These are phyloP conservation scores for Cephalotes varians DNA, from an alignment of 2,888 invertebrate species.

Conservation along the genomic window DNA sequence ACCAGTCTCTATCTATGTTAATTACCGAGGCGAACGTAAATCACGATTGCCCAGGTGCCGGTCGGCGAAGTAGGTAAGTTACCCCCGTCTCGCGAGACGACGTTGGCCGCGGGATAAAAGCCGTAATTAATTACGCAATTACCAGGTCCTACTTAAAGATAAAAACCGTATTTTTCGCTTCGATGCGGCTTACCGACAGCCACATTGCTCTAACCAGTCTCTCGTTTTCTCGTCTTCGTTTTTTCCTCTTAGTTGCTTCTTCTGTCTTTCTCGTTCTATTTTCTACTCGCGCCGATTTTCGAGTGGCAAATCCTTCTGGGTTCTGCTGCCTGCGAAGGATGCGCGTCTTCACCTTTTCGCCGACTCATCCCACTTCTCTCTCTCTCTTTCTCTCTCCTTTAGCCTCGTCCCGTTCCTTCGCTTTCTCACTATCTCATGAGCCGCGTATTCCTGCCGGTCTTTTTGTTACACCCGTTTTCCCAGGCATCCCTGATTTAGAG, in stretches of 20 bases:
- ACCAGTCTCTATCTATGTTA: constrained; percentile 79
- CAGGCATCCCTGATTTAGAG: constrained; percentile 76
- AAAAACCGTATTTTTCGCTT: constrained; percentile 81
- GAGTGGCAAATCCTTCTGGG: constrained; percentile 62
- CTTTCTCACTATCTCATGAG: constrained; percentile 54
- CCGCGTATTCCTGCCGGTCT: constrained; percentile 60
- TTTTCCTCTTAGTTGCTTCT: neutral
- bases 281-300: constrained; percentile 50
- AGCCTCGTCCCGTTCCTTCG: constrained; percentile 47
- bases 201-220: constrained; percentile 46
- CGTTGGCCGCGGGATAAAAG: constrained; percentile 76
- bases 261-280: neutral
- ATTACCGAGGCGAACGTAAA: constrained; percentile 77
- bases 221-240: neutral
- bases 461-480: constrained; percentile 73
- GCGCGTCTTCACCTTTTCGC: constrained; percentile 36
- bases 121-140: constrained; percentile 84
- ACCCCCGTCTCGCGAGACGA: constrained; percentile 49
- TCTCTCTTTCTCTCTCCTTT: neutral
- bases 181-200: constrained; percentile 75
- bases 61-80: constrained; percentile 71
- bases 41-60: constrained; percentile 77
- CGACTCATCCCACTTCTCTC: constrained; percentile 17
- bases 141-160: constrained; percentile 78
- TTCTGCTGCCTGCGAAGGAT: constrained; percentile 29